A percentile compares a stretch with the other conserved stretches of the same genome.
Evolutionary conservation across 2,797 vertebrate species (phyloP).

Genomic region (Arremon aurantiirostris): DNA sequence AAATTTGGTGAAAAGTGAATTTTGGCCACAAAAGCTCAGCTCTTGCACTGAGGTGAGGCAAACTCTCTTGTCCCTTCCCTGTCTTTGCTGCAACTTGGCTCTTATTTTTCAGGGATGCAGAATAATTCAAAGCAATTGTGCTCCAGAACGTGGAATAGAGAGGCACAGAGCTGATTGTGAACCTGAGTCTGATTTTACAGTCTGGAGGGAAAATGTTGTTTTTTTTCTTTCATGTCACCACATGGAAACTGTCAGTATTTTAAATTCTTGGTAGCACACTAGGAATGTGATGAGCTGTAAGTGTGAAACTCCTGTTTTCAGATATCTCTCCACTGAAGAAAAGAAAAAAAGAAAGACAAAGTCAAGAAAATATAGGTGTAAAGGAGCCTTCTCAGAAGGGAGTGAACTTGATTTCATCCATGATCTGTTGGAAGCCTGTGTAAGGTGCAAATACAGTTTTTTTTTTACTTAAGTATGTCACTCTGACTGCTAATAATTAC

Average conservation of each 20-base stretch:
- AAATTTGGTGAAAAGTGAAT: neutral
- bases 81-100: neutral
- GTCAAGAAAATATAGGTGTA: neutral
- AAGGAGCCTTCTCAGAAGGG: neutral
- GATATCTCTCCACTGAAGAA: neutral
- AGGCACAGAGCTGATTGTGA: neutral
- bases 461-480: neutral
- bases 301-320: conserved; percentile 14
- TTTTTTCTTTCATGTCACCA: neutral
- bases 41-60: neutral
- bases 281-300: neutral
- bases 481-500: neutral
- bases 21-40: neutral
- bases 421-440: neutral
- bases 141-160: neutral
- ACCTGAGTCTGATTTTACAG: neutral
- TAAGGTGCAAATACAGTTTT: neutral
- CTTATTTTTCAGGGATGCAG: neutral
- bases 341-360: neutral
- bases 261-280: neutral
- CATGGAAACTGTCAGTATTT: conserved; percentile 1
- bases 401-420: neutral
- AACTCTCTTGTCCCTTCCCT: neutral
- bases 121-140: neutral
- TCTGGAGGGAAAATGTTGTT: neutral